Conservation (phyloP, 2,797 vertebrate genomes). For the Mus caroli region DNA sequence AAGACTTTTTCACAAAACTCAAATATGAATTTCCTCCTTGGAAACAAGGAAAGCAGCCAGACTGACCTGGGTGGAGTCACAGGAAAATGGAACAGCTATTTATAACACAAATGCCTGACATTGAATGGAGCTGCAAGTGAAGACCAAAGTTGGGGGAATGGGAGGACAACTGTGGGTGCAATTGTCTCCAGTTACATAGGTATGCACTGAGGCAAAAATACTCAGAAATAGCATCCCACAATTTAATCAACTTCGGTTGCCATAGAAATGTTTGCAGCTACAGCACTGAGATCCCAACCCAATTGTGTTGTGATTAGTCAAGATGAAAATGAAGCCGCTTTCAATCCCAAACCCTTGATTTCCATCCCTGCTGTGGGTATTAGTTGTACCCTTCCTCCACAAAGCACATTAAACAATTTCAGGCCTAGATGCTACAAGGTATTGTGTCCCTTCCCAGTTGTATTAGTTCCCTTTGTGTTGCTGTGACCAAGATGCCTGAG, state of each 20-base stretch:
- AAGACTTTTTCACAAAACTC: slow-evolving; percentile 62
- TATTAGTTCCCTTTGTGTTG: not conserved
- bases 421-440: not conserved
- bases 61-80: slow-evolving; percentile 35
- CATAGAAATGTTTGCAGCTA: not conserved
- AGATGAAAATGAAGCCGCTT: not conserved
- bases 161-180: not conserved
- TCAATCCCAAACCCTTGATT: not conserved
- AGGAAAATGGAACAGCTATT: slow-evolving; percentile 76
- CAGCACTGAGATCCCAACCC: not conserved
- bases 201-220: not conserved
- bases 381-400: not conserved
- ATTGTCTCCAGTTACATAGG: not conserved
- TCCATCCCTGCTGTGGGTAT: not conserved
- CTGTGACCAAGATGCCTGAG: not conserved
- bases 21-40: slow-evolving; percentile 24
- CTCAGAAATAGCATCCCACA: not conserved
- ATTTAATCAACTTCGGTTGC: not conserved
- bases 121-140: slow-evolving; percentile 67
- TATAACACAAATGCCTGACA: slow-evolving; percentile 72
- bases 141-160: not conserved
- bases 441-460: not conserved
- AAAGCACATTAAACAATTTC: not conserved
- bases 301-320: not conserved
- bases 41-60: slow-evolving; percentile 37